These are phyloP conservation scores for Rattus rattus DNA, from an alignment of 2,113 vertebrate species.

Conservation along the genomic window DNA sequence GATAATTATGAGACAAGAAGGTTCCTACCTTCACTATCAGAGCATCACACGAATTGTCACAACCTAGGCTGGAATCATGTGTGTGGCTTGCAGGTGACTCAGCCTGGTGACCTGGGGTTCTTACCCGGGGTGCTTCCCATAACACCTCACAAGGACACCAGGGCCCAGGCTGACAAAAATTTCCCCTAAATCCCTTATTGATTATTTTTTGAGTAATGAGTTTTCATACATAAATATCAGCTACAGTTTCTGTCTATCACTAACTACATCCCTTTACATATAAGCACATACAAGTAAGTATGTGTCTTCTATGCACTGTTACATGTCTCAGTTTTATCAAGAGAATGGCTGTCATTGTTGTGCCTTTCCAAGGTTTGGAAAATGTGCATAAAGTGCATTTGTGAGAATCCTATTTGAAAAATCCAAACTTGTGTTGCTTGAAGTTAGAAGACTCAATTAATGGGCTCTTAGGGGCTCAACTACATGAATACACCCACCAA, in stretches of 20 bases:
- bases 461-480: not conserved
- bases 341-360: not conserved
- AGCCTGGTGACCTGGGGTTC: not conserved
- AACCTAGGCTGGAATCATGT: not conserved
- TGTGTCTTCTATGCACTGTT: not conserved
- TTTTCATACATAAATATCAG: slow-evolving; percentile 34
- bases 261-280: not conserved
- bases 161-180: not conserved
- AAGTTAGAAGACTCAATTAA: slow-evolving; percentile 39
- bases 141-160: not conserved
- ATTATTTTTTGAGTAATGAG: not conserved
- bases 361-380: not conserved
- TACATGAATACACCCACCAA: not conserved
- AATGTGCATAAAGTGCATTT: not conserved
- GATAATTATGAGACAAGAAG: not conserved
- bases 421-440: not conserved
- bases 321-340: not conserved
- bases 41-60: not conserved
- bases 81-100: not conserved
- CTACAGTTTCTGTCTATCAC: not conserved
- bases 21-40: not conserved
- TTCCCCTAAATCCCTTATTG: not conserved
- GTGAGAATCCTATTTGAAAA: not conserved
- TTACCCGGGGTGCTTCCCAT: not conserved
- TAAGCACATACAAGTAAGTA: not conserved